Base-by-base conservation (phyloP, 2,888 invertebrate genomes). In the Mesopsocus fuscifrons region DNA sequence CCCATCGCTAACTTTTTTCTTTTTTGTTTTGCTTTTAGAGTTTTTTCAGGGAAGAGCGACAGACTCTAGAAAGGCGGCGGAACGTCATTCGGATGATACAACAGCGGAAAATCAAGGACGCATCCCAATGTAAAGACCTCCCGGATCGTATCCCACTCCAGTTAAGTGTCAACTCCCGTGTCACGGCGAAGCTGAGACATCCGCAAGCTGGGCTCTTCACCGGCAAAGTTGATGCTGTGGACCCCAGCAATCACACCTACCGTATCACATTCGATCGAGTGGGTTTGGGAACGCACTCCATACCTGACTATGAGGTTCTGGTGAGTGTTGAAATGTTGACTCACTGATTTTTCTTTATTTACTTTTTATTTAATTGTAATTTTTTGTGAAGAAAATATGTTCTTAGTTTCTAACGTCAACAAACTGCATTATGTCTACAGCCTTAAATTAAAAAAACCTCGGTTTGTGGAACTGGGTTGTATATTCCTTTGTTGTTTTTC, bases 201-300 rank as follows among this genome's bases (percentile, higher is more conserved):
- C 92, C 92, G 2, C 91, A 94, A 63, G 94, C 95, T 68, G 95
- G 95, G 3, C 68, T 95, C 41, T 95, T 91, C 55, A 89, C 85
- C 38, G 91, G 89, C 5, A 79, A 79, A 34, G 87, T 95, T 49
- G 94, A 94, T 65, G 95, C 92, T 26, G 84, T 95, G 17, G 94
- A 97, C 57, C 89, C 92, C 3, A 78, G 87, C 3, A 87, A 88
- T 55, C 89, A 88, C 54, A 85, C 88, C 6, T 97, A 97, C 60
- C 71, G 95, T 53, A 85, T 97, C 51, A 84, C 88, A 2, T 95
- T 97, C 65, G 94, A 94, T 60, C 69, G 91, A 42, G 75, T 77
- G 34, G 91, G 89, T 34, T 67, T 95, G 32, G 94, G 94, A 1
- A 92, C 92, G 3, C 89, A 94, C 62, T 89, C 92, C 43, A 85